Percentiles rank a stretch among this genome's conserved stretches.
These are phyloP conservation scores for Mesocentrotus franciscanus DNA, from an alignment of 53 echinoderm and acorn worm genomes.

Conservation along the genomic window DNA sequence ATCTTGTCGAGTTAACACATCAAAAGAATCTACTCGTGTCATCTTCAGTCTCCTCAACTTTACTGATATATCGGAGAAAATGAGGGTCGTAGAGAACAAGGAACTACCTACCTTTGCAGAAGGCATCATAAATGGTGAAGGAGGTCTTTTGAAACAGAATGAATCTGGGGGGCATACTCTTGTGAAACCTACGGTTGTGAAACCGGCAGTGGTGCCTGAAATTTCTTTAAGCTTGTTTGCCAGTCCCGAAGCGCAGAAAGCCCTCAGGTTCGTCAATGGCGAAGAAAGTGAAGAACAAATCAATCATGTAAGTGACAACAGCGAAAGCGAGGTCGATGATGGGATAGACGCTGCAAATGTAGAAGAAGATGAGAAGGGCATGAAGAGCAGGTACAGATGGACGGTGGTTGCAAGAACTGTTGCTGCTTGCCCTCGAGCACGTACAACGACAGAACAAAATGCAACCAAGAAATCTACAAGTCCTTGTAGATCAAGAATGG, in stretches of 20 bases:
- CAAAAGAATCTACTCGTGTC: not conserved
- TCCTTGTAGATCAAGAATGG: not conserved
- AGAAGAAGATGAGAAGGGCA: not conserved
- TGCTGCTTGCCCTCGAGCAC: not conserved
- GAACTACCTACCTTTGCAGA: conserved; percentile 15
- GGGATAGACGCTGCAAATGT: not conserved
- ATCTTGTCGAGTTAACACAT: not conserved
- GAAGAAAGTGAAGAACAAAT: conserved; percentile 3
- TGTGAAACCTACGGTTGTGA: not conserved
- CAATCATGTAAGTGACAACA: not conserved
- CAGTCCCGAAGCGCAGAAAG: conserved; percentile 58
- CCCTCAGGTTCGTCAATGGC: conserved; percentile 23
- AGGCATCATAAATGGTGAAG: not conserved
- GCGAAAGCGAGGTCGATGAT: not conserved
- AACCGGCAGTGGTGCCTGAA: conserved; percentile 12
- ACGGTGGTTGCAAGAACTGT: conserved; percentile 32
- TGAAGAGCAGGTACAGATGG: conserved; percentile 34
- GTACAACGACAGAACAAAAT: not conserved
- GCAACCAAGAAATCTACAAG: not conserved
- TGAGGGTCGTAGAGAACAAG: conserved; percentile 38
- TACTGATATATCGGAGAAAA: not conserved
- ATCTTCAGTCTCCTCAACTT: not conserved
- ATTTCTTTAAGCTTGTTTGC: conserved; percentile 54
- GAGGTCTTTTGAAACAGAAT: not conserved
- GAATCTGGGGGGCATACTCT: not conserved